Base-by-base conservation (phyloP, 2,797 vertebrate species). In the Clamator glandarius region DNA sequence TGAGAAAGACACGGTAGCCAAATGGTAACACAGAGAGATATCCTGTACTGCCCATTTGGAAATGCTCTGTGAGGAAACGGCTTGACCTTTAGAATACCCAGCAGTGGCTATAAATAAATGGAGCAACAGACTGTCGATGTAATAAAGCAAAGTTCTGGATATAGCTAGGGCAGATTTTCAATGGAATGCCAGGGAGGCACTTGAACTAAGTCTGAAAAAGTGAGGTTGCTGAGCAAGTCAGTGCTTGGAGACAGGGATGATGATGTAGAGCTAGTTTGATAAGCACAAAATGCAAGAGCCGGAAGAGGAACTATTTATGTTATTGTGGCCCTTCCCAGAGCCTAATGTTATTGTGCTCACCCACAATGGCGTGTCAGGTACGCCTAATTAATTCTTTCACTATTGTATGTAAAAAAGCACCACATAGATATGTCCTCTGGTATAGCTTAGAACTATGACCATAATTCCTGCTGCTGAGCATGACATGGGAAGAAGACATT, bases 1-100 rank as follows among this genome's bases (percentile, higher is more conserved):
- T 94, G 76, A 79, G 82, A 87, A 93, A 93, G 79, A 66, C 48
- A 67, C 55, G 66, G 79, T 54, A 84, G 89, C 84, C 87, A 96
- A 95, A 87, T 13, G 17, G 77, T 79, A 89, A 93, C 55, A 77
- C 54, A 81, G 82, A 94, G 61, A 87, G 82, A 84, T 89, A 89
- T 84, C 79, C 79, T 73, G 87, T 19, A 66, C 79, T 94, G 89
- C 79, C 93, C 89, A 81, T 85, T 95, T 96, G 92, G 73, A 96
- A 93, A 86, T 62, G 87, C 35, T 92, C 59, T 69, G 68, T 66
- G 58, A 96, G 93, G 94, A 96, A 96, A 94, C 0, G 1, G 42
- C 58, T 77, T 96, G 95, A 95, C 95, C 95, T 96, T 96, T 95
- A 92, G 68, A 96, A 93, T 76, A 95, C 84, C 82, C 89, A 92